Base-by-base conservation (phyloP, 2,888 invertebrate species). In the Lomographa bimaculata region DNA sequence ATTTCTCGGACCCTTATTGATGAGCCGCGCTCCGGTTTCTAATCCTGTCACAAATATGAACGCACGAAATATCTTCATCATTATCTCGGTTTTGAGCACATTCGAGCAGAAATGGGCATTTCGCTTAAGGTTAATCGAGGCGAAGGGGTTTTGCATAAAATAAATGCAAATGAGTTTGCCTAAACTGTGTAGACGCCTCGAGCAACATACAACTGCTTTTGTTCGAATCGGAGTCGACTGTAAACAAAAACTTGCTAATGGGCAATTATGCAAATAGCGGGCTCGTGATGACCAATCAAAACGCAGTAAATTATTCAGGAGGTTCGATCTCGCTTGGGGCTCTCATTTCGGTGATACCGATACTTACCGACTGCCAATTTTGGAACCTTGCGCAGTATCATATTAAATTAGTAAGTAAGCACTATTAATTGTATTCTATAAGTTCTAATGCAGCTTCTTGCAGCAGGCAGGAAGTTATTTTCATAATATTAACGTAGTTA, bases 1-100 rank as follows among this genome's bases (percentile, higher is more conserved):
- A 85, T 85, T 81, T 75, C 75, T 75, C 67, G 71, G 80, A 75
- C 78, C 81, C 76, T 80, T 86, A 85, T 86, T 82, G 87, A 85
- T 84, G 79, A 78, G 71, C 65, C 25, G 23, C 60, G 62, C 60
- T 59, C 52, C 61, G 63, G 60, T 56, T 60, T 60, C 62, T 76
- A 71, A 76, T 76, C 68, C 71, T 48, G 39, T 49, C 49, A 25
- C 30, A 26, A 39, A 35, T 46, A 46, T 35, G 46, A 47, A 41
- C 45, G 41, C 46, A 42, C 46, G 17, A 37, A 47, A 51, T 54
- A 48, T 46, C 49, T 51, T 49, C 45, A 50, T 54, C 50, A 46
- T 46, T 44, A 48, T 49, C 49, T 46, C 42, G 44, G 36, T 42
- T 46, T 46, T 46, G 23, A 29, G 42, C 38, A 49, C 51, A 41